Base-by-base conservation (phyloP, 2,888 invertebrate genomes). In the Andrena dorsata region DNA sequence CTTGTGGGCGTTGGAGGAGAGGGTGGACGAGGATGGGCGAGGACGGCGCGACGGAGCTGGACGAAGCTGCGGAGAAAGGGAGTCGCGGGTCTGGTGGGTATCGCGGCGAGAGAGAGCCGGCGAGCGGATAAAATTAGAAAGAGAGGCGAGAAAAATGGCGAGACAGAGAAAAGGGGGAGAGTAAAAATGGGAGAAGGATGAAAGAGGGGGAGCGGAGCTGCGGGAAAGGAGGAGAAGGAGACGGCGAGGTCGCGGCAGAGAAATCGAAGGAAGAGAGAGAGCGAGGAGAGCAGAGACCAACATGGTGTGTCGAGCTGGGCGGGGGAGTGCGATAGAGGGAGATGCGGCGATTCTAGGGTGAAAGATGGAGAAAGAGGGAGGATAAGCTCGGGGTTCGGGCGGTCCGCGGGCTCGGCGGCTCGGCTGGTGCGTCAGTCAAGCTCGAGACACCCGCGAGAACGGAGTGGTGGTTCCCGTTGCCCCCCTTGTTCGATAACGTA, bases 371-470 rank as follows among this genome's bases (percentile, higher is more conserved):
- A 56, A 64, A 56, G 41, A 23, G 70, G 74, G 66, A 13, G 73
- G 41, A 56, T 35, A 72, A 69, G 77, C 63, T 72, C 69, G 77
- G 83, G 82, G 82, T 78, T 82, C 83, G 83, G 80, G 73, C 73
- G 77, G 75, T 70, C 66, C 71, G 82, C 80, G 63, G 82, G 88
- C 88, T 80, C 64, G 81, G 85, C 85, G 82, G 88, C 88, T 79
- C 65, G 81, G 85, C 85, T 80, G 85, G 86, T 89, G 87, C 87
- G 91, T 92, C 91, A 92, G 93, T 93, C 91, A 92, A 90, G 90
- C 90, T 91, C 90, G 90, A 92, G 91, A 91, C 91, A 92, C 91
- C 92, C 89, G 89, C 87, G 87, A 64, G 87, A 85, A 82, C 89
- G 89, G 88, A 88, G 80, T 79, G 88, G 86, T 82, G 81, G 83